Base-by-base conservation (phyloP, 2,113 vertebrate genomes). In the Morone saxatilis region DNA sequence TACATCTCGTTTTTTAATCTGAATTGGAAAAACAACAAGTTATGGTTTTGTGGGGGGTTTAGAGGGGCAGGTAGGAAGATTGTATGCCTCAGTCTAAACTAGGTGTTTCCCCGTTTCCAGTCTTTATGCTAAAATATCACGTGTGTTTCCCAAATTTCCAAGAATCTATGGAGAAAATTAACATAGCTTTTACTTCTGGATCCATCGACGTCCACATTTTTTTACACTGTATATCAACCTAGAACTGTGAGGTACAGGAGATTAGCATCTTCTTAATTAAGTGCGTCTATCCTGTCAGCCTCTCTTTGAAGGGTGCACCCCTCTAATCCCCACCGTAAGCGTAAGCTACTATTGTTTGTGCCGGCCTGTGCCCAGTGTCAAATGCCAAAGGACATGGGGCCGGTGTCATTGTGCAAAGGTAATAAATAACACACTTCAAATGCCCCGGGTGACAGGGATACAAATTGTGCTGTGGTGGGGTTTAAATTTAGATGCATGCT, bases 401-500 rank as follows among this genome's bases (percentile, higher is more conserved):
- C 13, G 47, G 78, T 86, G 84, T 90, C 88, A 91, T 88, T 85
- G 88, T 91, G 86, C 78, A 80, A 59, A 81, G 77, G 86, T 87
- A 91, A 94, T 93, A 94, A 94, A 93, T 91, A 90, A 93, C 80
- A 61, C 69, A 76, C 78, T 80, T 87, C 76, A 91, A 89, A 86
- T 51, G 60, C 62, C 71, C 47, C 71, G 10, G 45, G 48, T 82
- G 86, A 91, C 89, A 92, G 86, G 59, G 83, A 93, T 86, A 92
- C 76, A 87, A 91, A 94, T 93, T 92, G 89, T 89, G 84, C 94
- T 89, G 78, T 41, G 19, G 75, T 68, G 82, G 63, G 54, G 90
- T 93, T 93, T 94, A 94, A 91, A 94, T 94, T 90, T 94, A 94
- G 94, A 94, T 57, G 66, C 62, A 69, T 53, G 81, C 68, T 80